These are phyloP conservation scores for Orgyia antiqua DNA, from an alignment of 2,888 invertebrate genomes.

Conservation along the genomic window DNA sequence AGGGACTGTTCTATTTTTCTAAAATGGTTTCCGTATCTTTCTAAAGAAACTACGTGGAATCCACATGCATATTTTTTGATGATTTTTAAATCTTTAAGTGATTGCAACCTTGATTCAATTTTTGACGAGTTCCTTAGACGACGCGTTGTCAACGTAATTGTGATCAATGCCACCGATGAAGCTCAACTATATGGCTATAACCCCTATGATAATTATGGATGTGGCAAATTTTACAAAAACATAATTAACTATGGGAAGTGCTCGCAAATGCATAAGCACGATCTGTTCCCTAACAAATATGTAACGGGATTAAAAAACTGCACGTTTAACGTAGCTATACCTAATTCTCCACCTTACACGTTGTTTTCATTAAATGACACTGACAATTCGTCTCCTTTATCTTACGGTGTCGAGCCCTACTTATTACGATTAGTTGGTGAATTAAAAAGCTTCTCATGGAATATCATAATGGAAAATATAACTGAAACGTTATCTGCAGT, in stretches of 20 bases:
- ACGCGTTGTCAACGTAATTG: conserved; percentile 32
- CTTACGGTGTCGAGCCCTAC: conserved; percentile 33
- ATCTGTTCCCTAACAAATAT: conserved; percentile 33
- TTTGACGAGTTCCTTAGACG: conserved; percentile 36
- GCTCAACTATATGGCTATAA: conserved; percentile 46
- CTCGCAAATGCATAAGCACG: conserved; percentile 8
- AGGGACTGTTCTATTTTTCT: conserved; percentile 22
- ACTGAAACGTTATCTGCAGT: conserved; percentile 27
- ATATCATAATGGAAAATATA: conserved; percentile 25
- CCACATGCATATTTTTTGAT: conserved; percentile 38
- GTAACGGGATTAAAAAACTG: conserved; percentile 40
- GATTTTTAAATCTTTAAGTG: conserved; percentile 25
- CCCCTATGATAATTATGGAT: conserved; percentile 46
- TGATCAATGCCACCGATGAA: conserved; percentile 33
- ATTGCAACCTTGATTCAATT: conserved; percentile 21
- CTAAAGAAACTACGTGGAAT: conserved; percentile 34
- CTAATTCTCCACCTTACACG: conserved; percentile 42
- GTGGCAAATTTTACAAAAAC: conserved; percentile 41
- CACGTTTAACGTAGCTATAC: conserved; percentile 32
- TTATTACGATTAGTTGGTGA: conserved; percentile 35
- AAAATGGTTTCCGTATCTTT: conserved; percentile 17
- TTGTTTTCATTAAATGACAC: conserved; percentile 9
- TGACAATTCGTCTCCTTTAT: conserved; percentile 3
- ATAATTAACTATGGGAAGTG: conserved; percentile 44
- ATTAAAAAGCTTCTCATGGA: conserved; percentile 36